A percentile compares a stretch with the other conserved stretches of the same genome.
Evolutionary conservation across 2,888 invertebrate species (phyloP).

Genomic region (Megamerina dolium): DNA sequence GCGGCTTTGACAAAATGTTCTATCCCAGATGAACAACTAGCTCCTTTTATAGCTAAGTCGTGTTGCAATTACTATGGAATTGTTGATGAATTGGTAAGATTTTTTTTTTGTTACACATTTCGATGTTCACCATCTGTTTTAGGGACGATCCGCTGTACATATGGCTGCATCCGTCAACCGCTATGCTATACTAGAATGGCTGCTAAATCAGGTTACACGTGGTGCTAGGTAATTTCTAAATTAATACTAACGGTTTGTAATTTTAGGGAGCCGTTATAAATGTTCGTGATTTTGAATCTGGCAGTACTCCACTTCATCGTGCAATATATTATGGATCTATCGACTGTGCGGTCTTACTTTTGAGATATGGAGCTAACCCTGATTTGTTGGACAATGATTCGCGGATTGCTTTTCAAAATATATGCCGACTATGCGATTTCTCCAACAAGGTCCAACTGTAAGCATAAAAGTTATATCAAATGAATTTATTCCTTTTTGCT

Average conservation of each 20-base stretch:
- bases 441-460: slow-evolving; percentile 15
- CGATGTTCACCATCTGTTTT: slow-evolving; percentile 7
- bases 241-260: not conserved
- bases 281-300: slow-evolving; percentile 50
- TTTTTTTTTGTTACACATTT: slow-evolving; percentile 2
- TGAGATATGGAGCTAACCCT: slow-evolving; percentile 56
- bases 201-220: slow-evolving; percentile 57
- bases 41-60: slow-evolving; percentile 54
- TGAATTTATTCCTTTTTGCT: not conserved
- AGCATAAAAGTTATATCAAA: slow-evolving; percentile 3
- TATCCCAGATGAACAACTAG: slow-evolving; percentile 55
- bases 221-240: not conserved
- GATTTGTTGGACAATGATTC: slow-evolving; percentile 42
- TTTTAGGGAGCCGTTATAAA: slow-evolving; percentile 40
- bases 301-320: slow-evolving; percentile 72
- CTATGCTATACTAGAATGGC: slow-evolving; percentile 64
- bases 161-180: slow-evolving; percentile 71
- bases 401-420: slow-evolving; percentile 39
- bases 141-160: slow-evolving; percentile 75
- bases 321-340: slow-evolving; percentile 80
- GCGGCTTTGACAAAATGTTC: slow-evolving; percentile 61
- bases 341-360: slow-evolving; percentile 62
- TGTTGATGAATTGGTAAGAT: slow-evolving; percentile 55
- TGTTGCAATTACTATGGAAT: slow-evolving; percentile 59
- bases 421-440: slow-evolving; percentile 49